Conservation (phyloP, 2,888 invertebrate species). For the Drosophila setosimentum region DNA sequence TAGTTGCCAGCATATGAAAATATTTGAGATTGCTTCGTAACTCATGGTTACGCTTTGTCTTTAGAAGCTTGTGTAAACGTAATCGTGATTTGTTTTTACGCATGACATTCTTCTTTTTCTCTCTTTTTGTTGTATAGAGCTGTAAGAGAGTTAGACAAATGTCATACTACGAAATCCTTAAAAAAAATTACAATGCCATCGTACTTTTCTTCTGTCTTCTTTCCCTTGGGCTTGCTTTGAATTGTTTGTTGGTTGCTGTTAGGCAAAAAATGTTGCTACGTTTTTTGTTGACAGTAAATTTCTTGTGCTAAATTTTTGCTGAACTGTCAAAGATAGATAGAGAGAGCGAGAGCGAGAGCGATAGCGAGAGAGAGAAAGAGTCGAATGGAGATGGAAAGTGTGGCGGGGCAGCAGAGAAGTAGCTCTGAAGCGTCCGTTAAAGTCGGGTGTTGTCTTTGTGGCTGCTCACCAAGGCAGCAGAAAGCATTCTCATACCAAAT, state of each 20-base stretch:
- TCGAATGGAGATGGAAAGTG: background rate
- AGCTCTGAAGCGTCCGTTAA: slow-evolving; percentile 16
- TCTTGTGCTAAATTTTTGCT: slow-evolving; percentile 69
- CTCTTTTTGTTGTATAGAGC: slow-evolving; percentile 6
- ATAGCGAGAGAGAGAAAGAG: background rate
- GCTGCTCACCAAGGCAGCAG: slow-evolving; percentile 55
- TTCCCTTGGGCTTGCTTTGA: slow-evolving; percentile 24
- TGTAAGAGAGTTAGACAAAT: slow-evolving; percentile 44
- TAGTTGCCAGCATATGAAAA: background rate
- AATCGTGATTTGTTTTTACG: slow-evolving; percentile 3
- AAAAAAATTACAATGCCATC: slow-evolving; percentile 43
- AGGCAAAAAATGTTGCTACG: slow-evolving; percentile 38
- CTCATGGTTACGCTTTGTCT: background rate
- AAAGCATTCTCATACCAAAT: slow-evolving; percentile 36
- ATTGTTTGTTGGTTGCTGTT: slow-evolving; percentile 29
- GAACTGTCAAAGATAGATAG: slow-evolving; percentile 53
- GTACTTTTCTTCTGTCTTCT: slow-evolving; percentile 3
- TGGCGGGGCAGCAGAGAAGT: background rate
- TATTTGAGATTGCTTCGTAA: background rate
- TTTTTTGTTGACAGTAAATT: slow-evolving; percentile 64
- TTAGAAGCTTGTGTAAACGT: background rate
- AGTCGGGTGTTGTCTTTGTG: slow-evolving; percentile 37
- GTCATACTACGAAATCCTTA: slow-evolving; percentile 48
- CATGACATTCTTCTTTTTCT: background rate
- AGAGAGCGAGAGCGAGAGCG: background rate